Base-by-base conservation (phyloP, 2,113 vertebrate genomes). In the Sminthopsis crassicaudata region DNA sequence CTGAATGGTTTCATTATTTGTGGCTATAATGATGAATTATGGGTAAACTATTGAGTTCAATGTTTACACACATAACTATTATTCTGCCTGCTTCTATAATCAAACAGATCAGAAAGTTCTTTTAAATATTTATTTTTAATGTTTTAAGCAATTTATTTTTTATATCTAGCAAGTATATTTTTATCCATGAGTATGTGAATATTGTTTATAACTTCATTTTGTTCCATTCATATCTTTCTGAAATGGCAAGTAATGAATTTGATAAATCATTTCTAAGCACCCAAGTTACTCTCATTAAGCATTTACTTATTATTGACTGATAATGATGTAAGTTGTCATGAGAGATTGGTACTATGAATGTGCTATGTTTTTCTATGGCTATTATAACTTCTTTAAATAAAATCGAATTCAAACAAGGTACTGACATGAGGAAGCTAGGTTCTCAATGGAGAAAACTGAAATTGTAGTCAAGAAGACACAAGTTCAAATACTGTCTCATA, bases 1-100 rank as follows among this genome's bases (percentile, higher is more conserved):
- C 53, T 30, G 19, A 93, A 0, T 90, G 9, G 93, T 92, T 93
- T 2, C 2, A 51, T 96, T 94, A 95, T n/a, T 52, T 96, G 27
- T 27, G 90, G 92, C 91, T 91, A 91, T 9, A 96, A 96, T 0
- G 0, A 93, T 12, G 94, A 91, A 93, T 50, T 50, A 22, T 91
- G 46, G 26, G 11, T 52, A 94, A 97, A 94, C 93, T 9, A 90
- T 0, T 6, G 7, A 93, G 26, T 90, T 92, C 0, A 14, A 0
- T 92, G 96, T 96, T 67, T n/a, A 8, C 16, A 9, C 24, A 2
- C 1, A 23, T 24, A 95, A 94, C 12, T 93, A 53, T 16, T 36
- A 90, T 50, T 90, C 46, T 14, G 1, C 42, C 2, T 48, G 22
- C 46, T 27, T 90, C 89, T 48, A 11, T 11, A 3, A 25, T 90